Evolutionary conservation across 2,888 invertebrate genomes (phyloP).

Genomic region (Ashinkailepas kermadecensis): DNA sequence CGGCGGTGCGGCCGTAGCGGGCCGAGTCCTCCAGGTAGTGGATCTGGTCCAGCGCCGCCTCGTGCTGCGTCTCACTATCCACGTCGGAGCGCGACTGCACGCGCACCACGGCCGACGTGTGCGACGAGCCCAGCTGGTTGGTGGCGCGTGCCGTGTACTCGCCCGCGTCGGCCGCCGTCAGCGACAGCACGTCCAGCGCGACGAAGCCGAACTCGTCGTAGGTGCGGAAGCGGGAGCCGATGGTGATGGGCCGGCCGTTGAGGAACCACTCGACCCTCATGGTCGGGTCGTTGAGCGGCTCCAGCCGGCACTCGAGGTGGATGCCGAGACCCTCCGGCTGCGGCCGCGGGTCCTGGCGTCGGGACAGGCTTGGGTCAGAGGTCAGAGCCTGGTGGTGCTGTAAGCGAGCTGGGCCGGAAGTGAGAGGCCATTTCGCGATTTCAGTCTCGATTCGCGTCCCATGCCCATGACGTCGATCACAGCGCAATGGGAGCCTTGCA

Average conservation of each 20-base stretch:
- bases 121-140: constrained; percentile 86
- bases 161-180: constrained; percentile 87
- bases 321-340: constrained; percentile 81
- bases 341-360: constrained; percentile 65
- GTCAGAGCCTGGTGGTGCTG: too few relatives aligned
- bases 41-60: constrained; percentile 40
- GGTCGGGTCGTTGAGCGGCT: constrained; percentile 92
- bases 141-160: constrained; percentile 91
- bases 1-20: constrained; percentile 32
- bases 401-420: too few relatives aligned
- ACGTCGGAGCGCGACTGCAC: constrained; percentile 40
- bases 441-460: too few relatives aligned
- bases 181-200: constrained; percentile 88
- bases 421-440: too few relatives aligned
- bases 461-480: too few relatives aligned
- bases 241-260: constrained; percentile 58
- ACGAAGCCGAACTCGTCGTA: constrained; percentile 97
- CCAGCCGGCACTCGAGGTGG: constrained; percentile 81
- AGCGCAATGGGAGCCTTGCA: too few relatives aligned
- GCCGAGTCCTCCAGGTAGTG: constrained; percentile 39
- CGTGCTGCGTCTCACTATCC: constrained; percentile 40
- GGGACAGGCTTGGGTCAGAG: not conserved
- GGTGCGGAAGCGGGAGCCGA: constrained; percentile 75
- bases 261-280: constrained; percentile 95
- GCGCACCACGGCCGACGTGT: constrained; percentile 81